A percentile compares a stretch with the other conserved stretches of the same genome.
Evolutionary conservation across 2,797 vertebrate genomes (phyloP).

Genomic region (Phaenicophaeus curvirostris): DNA sequence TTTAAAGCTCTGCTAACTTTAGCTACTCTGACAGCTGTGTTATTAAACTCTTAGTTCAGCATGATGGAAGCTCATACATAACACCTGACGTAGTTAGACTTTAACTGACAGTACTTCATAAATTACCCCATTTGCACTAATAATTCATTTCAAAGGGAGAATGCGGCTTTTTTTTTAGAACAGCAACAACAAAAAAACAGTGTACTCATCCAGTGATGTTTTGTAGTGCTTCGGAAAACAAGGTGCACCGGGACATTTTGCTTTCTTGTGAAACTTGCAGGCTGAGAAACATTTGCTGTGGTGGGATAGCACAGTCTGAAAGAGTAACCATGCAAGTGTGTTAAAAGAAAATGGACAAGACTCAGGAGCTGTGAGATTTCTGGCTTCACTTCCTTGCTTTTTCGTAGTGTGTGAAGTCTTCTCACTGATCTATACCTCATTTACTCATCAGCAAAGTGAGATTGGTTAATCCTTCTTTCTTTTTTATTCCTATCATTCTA

Average conservation of each 20-base stretch:
- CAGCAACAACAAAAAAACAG: fast-evolving
- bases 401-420: background rate
- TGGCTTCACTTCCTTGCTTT: background rate
- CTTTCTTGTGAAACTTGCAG: background rate
- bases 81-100: slow-evolving; percentile 1
- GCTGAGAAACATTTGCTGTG: background rate
- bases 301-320: background rate
- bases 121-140: slow-evolving; percentile 1
- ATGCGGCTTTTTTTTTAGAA: background rate
- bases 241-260: background rate
- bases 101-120: slow-evolving; percentile 23
- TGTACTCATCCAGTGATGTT: background rate
- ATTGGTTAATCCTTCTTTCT: background rate
- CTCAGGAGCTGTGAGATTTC: background rate
- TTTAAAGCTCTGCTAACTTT: slow-evolving; percentile 30
- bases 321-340: background rate
- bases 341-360: background rate
- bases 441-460: background rate
- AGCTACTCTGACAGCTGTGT: slow-evolving; percentile 21
- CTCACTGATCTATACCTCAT: background rate
- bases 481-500: background rate
- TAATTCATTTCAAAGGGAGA: slow-evolving; percentile 35
- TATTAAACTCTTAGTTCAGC: slow-evolving; percentile 45
- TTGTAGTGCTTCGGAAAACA: background rate
- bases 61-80: slow-evolving; percentile 3